Evolutionary conservation across 2,888 invertebrate species (phyloP), one percentile per base, ranked within the genome.

Genomic region (Drosophila niveifrons): DNA sequence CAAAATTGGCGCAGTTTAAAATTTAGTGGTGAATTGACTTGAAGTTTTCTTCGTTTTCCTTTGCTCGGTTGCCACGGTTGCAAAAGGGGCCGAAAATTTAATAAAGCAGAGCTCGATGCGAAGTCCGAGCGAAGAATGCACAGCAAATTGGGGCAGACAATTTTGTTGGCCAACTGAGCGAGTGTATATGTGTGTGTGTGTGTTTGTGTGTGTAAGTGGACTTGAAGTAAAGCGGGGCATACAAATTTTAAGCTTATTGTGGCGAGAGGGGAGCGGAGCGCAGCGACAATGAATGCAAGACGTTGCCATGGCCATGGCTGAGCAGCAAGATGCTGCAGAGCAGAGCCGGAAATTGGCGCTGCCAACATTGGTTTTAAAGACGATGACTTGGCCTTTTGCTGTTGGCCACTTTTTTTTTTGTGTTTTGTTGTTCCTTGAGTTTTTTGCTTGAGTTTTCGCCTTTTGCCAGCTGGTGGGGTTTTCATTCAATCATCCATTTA

Each of bases 401-500:
- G 72, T 55, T 78, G 78, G 78, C 70, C 58, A 74, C 52, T 69
- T 78, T 75, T 56, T 61, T 23, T 23, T 23, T 23, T 3, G 4
- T 23, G 23, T 23, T 23, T 23, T 23, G 23, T 23, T 23, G 23
- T 23, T 43, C 48, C 29, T 53, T 11, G 10, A 58, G 62, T 78
- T 78, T 78, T 79, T 82, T 73, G 71, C 72, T 63, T 66, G 59
- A 72, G 48, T 62, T 66, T 71, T 70, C 74, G 67, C 73, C 66
- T 75, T 75, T 84, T 83, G 84, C 84, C 88, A 88, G 83, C 83
- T 88, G 86, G 83, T 86, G 80, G 82, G 84, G 84, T 72, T 88
- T 82, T 85, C 85, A 85, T 85, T 85, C 85, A 85, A 89, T 85
- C 85, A 85, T 84, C 88, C 87, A 88, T 84, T 84, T 85, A 85